Evolutionary conservation across 2,797 vertebrate genomes (phyloP).

Genomic region (Pseudochirops cupreus): DNA sequence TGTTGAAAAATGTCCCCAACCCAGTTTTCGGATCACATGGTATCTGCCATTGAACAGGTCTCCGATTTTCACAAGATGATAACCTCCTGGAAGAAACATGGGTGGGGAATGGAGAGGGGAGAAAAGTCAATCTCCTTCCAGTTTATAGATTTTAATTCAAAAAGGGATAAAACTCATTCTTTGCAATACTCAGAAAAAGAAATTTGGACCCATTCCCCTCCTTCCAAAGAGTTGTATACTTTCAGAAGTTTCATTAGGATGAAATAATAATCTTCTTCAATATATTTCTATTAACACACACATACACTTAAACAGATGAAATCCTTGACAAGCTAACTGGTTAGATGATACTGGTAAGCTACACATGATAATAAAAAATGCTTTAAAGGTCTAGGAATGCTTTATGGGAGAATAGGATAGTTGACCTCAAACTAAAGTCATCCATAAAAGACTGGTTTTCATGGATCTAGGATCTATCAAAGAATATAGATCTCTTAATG

Average conservation of each 20-base stretch:
- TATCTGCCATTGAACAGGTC: conserved; percentile 96
- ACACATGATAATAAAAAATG: not conserved
- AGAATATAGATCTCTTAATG: not conserved
- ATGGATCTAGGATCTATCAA: not conserved
- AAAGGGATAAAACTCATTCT: conserved; percentile 26
- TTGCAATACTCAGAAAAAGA: not conserved
- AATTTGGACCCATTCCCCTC: not conserved
- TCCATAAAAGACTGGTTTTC: not conserved
- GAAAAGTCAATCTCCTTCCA: not conserved
- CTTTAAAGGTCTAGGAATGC: not conserved
- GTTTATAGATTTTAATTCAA: not conserved
- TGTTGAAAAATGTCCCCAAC: conserved; percentile 99
- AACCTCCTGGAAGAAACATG: conserved; percentile 89
- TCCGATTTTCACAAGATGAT: conserved; percentile 97
- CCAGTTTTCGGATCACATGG: conserved; percentile 97
- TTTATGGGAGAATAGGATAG: not conserved
- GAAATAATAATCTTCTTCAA: not conserved
- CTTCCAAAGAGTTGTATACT: not conserved
- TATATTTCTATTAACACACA: not conserved
- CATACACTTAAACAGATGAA: not conserved
- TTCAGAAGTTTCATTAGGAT: not conserved
- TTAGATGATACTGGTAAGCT: not conserved
- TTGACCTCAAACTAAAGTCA: not conserved
- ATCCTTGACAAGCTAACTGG: not conserved
- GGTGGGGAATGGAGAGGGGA: not conserved